phyloP scores from a whole-genome alignment of 2,888 invertebrate species.

The Amphipoea oculea region DNA sequence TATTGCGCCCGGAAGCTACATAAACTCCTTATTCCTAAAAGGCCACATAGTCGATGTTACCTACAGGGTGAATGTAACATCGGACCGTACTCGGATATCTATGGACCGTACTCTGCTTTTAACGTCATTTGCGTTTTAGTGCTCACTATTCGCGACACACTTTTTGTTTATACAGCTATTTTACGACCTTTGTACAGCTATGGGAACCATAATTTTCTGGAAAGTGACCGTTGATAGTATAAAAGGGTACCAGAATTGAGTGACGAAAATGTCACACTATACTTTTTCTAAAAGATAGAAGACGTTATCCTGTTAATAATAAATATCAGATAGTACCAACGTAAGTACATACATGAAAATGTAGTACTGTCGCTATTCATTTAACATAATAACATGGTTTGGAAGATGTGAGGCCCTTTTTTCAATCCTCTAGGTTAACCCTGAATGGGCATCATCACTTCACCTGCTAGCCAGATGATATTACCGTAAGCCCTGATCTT shows the following conservation, averaged over 20 bases:
- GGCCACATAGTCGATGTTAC: constrained; percentile 28
- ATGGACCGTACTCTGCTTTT: constrained; percentile 25
- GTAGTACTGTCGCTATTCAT: no score
- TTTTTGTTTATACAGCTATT: constrained; percentile 53
- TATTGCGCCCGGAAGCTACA: constrained; percentile 23
- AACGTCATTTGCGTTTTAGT: constrained; percentile 59
- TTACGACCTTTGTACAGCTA: constrained; percentile 44
- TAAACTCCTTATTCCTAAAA: constrained; percentile 17
- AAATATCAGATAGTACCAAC: not conserved
- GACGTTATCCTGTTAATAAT: not conserved
- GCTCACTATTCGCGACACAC: constrained; percentile 47
- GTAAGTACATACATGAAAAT: not conserved
- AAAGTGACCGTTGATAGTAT: constrained; percentile 21
- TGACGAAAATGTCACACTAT: constrained; percentile 4
- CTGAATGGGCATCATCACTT: not conserved
- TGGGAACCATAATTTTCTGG: constrained; percentile 27
- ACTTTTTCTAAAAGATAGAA: constrained; percentile 18
- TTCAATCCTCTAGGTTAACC: not conserved
- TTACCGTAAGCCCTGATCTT: not conserved
- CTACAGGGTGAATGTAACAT: not conserved
- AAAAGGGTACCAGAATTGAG: constrained; percentile 22
- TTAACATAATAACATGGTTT: not conserved
- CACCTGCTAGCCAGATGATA: not conserved
- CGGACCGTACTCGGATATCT: constrained; percentile 18
- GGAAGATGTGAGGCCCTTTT: not conserved